These are phyloP conservation scores for Diaperis boleti DNA, from an alignment of 2,888 invertebrate genomes.

Conservation along the genomic window DNA sequence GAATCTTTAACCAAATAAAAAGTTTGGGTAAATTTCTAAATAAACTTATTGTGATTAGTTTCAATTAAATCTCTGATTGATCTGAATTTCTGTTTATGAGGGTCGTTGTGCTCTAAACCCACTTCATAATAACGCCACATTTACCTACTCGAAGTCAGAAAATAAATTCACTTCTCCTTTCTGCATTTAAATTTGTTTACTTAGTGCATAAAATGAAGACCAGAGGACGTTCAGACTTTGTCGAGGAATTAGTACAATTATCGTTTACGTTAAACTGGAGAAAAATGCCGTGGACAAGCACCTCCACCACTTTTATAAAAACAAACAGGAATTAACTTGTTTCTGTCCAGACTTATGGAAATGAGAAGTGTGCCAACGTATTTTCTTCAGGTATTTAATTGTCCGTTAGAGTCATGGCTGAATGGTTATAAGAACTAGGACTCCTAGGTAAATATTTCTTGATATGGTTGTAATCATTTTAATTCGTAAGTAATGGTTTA, in stretches of 20 bases:
- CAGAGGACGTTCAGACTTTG: constrained; percentile 26
- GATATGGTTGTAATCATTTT: constrained; percentile 25
- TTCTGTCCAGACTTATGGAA: neutral
- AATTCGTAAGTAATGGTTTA: constrained; percentile 30
- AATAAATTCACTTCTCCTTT: neutral
- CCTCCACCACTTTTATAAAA: constrained; percentile 33
- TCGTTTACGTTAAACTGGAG: neutral
- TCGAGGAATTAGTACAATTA: constrained; percentile 29
- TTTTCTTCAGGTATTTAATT: constrained; percentile 36
- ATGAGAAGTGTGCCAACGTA: constrained; percentile 35
- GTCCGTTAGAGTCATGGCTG: constrained; percentile 32
- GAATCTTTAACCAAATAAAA: too few species aligned
- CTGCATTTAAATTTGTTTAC: constrained; percentile 30
- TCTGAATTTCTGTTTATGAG: too few species aligned
- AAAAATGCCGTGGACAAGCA: constrained; percentile 6
- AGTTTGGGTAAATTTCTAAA: too few species aligned
- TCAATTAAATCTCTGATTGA: too few species aligned
- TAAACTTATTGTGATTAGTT: too few species aligned
- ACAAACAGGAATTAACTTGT: neutral
- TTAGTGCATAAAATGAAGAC: constrained; percentile 30
- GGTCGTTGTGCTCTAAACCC: too few species aligned
- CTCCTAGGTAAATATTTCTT: constrained; percentile 19
- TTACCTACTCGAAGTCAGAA: too few species aligned
- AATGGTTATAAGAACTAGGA: constrained; percentile 32
- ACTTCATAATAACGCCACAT: constrained; percentile 2